Base-by-base conservation (phyloP, 1,140 invertebrate species). In the Anastrepha obliqua region DNA sequence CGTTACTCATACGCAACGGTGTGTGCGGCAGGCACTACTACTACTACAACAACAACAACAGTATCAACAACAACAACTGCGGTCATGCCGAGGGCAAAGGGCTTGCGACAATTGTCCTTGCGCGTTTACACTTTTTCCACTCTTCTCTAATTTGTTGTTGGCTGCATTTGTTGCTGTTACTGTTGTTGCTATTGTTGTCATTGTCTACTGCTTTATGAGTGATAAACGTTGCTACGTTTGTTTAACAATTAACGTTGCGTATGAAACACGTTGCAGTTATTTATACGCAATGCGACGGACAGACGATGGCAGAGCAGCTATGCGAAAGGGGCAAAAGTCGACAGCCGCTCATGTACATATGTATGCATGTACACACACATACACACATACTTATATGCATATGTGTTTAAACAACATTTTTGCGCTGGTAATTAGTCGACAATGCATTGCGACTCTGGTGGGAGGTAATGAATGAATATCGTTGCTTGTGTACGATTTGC, bases 201-300 rank as follows among this genome's bases (percentile, higher is more conserved):
- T 42, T 74, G 67, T 86, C 29, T 78, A 85, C 67, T 88, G 59
- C 70, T 88, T 86, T 65, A 85, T 88, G 85, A 88, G 87, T 88
- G 87, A 88, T 88, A 86, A 88, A 88, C 87, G 87, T 85, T 81
- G 47, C 42, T 65, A 67, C 85, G 58, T 88, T 88, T 88, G 85
- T 78, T 88, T 86, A 88, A 88, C 87, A 88, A 88, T 88, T 88
- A 88, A 88, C 87, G 85, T 88, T 85, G 85, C 59, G 85, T 59
- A 47, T 15, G 87, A 70, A 88, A 88, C 87, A 88, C 85, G 67
- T 88, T 88, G 87, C 87, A 88, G 85, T 88, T 88, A 88, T 88
- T 88, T 88, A 88, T 88, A 59, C 85, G 62, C 60, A 64, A 67
- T 55, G 74, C 74, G 47, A 11, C 29, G 64, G n/a, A 67, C 7